Evolutionary conservation across 2,113 vertebrate species (phyloP), one percentile per base, ranked within the genome.

Genomic region (Peromyscus maniculatus): DNA sequence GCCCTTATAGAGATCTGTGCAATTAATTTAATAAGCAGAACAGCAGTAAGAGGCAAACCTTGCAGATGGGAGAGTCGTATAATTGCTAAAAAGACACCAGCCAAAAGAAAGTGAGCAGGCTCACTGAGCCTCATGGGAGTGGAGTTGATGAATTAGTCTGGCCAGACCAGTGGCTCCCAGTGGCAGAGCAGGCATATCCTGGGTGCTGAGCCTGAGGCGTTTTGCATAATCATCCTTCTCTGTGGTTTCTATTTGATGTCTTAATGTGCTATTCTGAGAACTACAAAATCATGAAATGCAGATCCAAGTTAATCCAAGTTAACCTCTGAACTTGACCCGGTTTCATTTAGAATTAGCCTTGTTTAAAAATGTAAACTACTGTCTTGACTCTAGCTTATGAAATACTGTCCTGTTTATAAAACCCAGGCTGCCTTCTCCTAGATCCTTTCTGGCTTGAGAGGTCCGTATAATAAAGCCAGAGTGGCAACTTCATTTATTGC

Each of bases 181-280:
- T 84, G 17, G 1, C 67, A 49, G 49, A 75, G 75, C 72, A 67
- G 28, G 19, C 91, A 19, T 0, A 1, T 74, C 72, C 91, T 82
- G 67, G 88, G 66, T 91, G 87, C 80, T 67, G 92, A 92, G 96
- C 80, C 80, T 33, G 26, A 77, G 74, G 83, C 1, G 0, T 84
- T 97, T 94, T 92, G 59, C 71, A 36, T 83, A 72, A 83, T 93
- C 82, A 87, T 74, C 43, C 79, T 77, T 28, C 92, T 91, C 46
- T 95, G 91, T 46, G 82, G 26, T 96, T 97, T 96, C 72, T 66
- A 17, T 93, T 87, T 89, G 94, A 95, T 75, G 77, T 98, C 94
- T 98, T 95, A 95, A 96, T 97, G 91, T 96, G 55, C 91, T 96
- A 91, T 94, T 94, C 77, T 90, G 91, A 93, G 93, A 94, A 87